These are phyloP conservation scores for Limnephilus marmoratus DNA, from an alignment of 2,888 invertebrate species.

Conservation along the genomic window DNA sequence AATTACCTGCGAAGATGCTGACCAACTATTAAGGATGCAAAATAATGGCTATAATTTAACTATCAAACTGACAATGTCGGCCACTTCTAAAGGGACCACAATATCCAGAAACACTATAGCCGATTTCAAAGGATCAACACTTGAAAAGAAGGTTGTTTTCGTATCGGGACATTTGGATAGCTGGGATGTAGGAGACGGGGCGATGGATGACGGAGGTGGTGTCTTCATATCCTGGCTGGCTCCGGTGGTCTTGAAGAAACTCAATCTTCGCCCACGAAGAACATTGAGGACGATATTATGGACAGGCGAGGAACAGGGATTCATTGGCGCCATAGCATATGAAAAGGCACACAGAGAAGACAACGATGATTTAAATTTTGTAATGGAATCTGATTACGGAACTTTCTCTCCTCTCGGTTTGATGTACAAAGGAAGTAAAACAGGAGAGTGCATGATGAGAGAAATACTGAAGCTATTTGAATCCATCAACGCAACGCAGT, in stretches of 20 bases:
- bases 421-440: slow-evolving; percentile 76
- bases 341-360: slow-evolving; percentile 74
- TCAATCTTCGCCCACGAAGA: slow-evolving; percentile 79
- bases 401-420: slow-evolving; percentile 82
- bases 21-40: slow-evolving; percentile 78
- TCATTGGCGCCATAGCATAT: slow-evolving; percentile 79
- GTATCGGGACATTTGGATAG: slow-evolving; percentile 86
- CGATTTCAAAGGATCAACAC: slow-evolving; percentile 76
- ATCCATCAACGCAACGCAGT: slow-evolving; percentile 78
- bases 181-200: slow-evolving; percentile 88
- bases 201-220: slow-evolving; percentile 87
- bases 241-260: slow-evolving; percentile 77
- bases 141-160: slow-evolving; percentile 75
- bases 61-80: slow-evolving; percentile 81
- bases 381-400: slow-evolving; percentile 86
- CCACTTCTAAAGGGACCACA: slow-evolving; percentile 77
- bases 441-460: slow-evolving; percentile 79
- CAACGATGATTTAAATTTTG: slow-evolving; percentile 78
- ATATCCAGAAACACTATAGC: slow-evolving; percentile 81
- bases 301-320: slow-evolving; percentile 84
- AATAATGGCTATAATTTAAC: slow-evolving; percentile 71
- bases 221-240: slow-evolving; percentile 84
- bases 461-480: slow-evolving; percentile 78
- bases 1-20: slow-evolving; percentile 83
- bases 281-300: slow-evolving; percentile 82